Evolutionary conservation across 2,888 invertebrate species (phyloP).

Genomic region (Acanthosepion esculentum): DNA sequence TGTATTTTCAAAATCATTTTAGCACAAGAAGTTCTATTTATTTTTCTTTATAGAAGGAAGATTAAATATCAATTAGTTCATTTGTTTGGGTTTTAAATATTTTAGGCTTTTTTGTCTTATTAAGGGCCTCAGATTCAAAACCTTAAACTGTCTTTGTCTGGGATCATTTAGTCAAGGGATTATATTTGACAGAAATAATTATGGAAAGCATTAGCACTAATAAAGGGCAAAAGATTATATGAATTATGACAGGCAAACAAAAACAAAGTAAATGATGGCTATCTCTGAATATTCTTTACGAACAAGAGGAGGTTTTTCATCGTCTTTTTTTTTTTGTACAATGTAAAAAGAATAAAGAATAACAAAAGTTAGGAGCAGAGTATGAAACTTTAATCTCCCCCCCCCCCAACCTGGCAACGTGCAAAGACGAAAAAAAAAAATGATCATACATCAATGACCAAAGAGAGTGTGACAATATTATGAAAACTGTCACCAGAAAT

Average conservation of each 20-base stretch:
- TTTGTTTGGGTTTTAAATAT: neutral
- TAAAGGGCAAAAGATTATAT: neutral
- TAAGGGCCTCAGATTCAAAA: neutral
- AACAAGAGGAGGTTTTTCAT: neutral
- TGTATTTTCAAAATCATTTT: neutral
- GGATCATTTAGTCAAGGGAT: neutral
- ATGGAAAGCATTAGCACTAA: neutral
- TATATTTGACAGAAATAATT: neutral
- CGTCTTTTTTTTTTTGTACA: neutral
- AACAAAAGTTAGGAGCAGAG: neutral
- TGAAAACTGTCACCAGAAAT: slow-evolving; percentile 5
- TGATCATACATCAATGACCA: neutral
- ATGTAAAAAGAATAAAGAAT: neutral
- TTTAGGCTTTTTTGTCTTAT: neutral
- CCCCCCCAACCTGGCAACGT: neutral
- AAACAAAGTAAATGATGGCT: neutral
- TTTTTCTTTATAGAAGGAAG: neutral
- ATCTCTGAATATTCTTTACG: neutral
- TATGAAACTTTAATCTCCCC: neutral
- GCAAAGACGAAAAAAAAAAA: neutral
- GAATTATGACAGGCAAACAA: neutral
- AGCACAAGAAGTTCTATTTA: neutral
- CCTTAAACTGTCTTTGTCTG: neutral
- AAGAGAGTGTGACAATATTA: neutral
- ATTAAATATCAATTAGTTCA: neutral